Evolutionary conservation across 2,888 invertebrate genomes (phyloP).

Genomic region (Adelphocoris suturalis): DNA sequence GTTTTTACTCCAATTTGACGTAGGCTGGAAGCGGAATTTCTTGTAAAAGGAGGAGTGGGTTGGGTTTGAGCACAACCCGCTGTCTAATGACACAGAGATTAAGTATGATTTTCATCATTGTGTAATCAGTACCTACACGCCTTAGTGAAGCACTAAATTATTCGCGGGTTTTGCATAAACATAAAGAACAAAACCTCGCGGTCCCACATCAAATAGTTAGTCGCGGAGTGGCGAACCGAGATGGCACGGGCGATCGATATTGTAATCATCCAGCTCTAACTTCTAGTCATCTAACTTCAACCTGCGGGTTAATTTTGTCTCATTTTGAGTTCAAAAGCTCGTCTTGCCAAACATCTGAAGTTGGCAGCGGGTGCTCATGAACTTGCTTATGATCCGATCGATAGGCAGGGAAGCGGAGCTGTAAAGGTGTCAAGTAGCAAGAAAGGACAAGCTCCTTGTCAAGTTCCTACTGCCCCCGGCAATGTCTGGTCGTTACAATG

Average conservation of each 20-base stretch:
- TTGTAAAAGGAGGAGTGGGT: too few species aligned
- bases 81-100: too few species aligned
- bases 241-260: not conserved
- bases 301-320: conserved; percentile 42
- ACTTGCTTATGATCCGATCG: not conserved
- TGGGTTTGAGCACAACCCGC: too few species aligned
- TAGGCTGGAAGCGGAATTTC: too few species aligned
- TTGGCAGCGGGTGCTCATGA: conserved; percentile 30
- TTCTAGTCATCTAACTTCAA: conserved; percentile 29
- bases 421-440: conserved; percentile 9
- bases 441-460: not conserved
- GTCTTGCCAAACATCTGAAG: conserved; percentile 39
- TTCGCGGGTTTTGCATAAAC: not conserved
- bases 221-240: not conserved
- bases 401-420: not conserved
- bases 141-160: not conserved
- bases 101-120: too few species aligned
- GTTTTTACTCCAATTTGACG: too few species aligned
- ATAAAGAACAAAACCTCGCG: not conserved
- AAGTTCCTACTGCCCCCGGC: not conserved
- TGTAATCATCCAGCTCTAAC: conserved; percentile 34
- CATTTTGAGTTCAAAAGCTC: conserved; percentile 39
- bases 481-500: not conserved
- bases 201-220: conserved; percentile 3
- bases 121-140: too few species aligned